Conservation (phyloP, 2,113 vertebrate species). For the Apodemus sylvaticus region DNA sequence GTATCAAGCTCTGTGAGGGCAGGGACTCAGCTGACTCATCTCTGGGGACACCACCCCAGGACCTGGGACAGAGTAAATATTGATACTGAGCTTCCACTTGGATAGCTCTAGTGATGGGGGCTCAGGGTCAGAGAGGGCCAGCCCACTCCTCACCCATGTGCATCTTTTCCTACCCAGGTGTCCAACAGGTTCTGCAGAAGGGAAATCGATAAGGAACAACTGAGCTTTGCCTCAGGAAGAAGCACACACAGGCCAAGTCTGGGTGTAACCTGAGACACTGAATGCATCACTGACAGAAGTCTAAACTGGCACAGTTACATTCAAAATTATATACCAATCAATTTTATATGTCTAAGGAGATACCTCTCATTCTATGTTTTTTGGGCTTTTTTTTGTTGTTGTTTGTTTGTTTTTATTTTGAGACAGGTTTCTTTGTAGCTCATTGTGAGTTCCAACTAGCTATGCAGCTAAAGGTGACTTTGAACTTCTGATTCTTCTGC, state of each 20-base stretch:
- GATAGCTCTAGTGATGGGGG: background rate
- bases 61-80: background rate
- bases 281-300: background rate
- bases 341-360: background rate
- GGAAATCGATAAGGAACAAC: background rate
- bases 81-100: background rate
- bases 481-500: background rate
- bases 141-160: background rate
- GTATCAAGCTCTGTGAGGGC: conserved; percentile 14
- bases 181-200: background rate
- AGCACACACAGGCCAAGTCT: background rate
- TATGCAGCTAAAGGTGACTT: background rate
- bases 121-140: background rate
- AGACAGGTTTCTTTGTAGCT: background rate
- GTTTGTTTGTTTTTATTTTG: background rate
- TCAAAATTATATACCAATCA: background rate
- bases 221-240: background rate
- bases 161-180: background rate
- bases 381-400: too few species aligned
- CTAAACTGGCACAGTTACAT: background rate
- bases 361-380: background rate
- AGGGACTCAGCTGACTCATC: conserved; percentile 61
- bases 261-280: background rate
- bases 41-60: background rate
- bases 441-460: background rate